Evolutionary conservation across 2,113 vertebrate species (phyloP).

Genomic region (Apeltes quadracus): DNA sequence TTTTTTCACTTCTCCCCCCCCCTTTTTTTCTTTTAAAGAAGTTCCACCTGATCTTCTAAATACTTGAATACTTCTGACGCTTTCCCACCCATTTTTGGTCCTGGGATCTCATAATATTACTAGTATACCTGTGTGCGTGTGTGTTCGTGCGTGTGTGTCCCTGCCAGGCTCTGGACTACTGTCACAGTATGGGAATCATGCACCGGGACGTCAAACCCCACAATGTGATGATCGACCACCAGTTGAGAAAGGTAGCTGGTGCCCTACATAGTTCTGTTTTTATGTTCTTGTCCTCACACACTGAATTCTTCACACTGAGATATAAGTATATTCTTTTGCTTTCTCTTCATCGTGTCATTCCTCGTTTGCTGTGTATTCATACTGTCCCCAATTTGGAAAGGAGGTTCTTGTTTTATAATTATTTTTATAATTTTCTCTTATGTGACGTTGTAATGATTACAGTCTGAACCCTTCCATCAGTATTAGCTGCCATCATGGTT

Average conservation of each 20-base stretch:
- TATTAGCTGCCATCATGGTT: background rate
- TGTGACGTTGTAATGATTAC: background rate
- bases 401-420: background rate
- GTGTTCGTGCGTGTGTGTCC: conserved; percentile 9
- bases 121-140: background rate
- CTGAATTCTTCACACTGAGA: background rate
- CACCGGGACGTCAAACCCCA: conserved; percentile 99
- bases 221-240: conserved; percentile 99
- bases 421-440: conserved; percentile 11
- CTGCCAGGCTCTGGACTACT: conserved; percentile 96
- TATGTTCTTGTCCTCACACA: conserved; percentile 3
- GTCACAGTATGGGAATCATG: conserved; percentile 99
- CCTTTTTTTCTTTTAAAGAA: background rate
- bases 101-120: background rate
- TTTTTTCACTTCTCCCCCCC: too few relatives aligned
- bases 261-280: conserved; percentile 4
- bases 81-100: background rate
- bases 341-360: conserved; percentile 16
- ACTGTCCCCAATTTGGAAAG: background rate
- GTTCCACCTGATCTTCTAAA: background rate
- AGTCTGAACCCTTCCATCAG: conserved; percentile 12
- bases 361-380: background rate
- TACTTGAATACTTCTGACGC: too few relatives aligned
- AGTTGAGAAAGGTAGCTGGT: conserved; percentile 93
- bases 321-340: conserved; percentile 1